Conservation (phyloP, 2,888 invertebrate species). For the Scrobipalpa atriplicella region DNA sequence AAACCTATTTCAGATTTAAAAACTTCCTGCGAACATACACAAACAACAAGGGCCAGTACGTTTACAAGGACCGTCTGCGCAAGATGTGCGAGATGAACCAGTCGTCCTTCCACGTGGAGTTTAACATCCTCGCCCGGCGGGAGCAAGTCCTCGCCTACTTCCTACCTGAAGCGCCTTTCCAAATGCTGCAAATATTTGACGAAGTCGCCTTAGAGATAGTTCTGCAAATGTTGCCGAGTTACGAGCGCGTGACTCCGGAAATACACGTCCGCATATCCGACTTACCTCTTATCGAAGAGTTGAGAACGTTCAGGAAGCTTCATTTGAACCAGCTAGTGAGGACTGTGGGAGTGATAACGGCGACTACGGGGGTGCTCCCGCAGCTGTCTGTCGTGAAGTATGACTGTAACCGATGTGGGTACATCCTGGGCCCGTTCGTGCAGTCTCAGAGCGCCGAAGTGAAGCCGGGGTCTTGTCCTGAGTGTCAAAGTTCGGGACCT, state of each 20-base stretch:
- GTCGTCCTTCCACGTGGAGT: constrained; percentile 96
- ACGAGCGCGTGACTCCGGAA: constrained; percentile 96
- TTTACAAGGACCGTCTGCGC: constrained; percentile 95
- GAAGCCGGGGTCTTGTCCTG: constrained; percentile 98
- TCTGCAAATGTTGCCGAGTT: constrained; percentile 96
- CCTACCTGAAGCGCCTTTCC: constrained; percentile 97
- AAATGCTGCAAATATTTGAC: constrained; percentile 98
- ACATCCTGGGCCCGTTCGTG: constrained; percentile 97
- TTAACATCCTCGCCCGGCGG: constrained; percentile 93
- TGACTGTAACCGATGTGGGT: constrained; percentile 98
- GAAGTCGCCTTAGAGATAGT: constrained; percentile 96
- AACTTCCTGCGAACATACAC: constrained; percentile 96
- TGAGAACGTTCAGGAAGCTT: constrained; percentile 94
- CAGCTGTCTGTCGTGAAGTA: constrained; percentile 98
- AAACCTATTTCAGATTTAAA: constrained; percentile 84
- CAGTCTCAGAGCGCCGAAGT: constrained; percentile 97
- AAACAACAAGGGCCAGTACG: constrained; percentile 92
- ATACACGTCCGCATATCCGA: constrained; percentile 98
- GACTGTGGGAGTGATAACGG: constrained; percentile 94
- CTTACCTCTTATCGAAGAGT: constrained; percentile 96
- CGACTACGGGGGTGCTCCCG: constrained; percentile 97
- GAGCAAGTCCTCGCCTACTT: constrained; percentile 98
- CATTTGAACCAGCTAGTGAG: constrained; percentile 97
- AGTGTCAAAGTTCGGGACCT: constrained; percentile 98
- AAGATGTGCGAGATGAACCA: constrained; percentile 97